phyloP scores from a whole-genome alignment of 2,888 invertebrate genomes.

The Cryptus viduatorius region DNA sequence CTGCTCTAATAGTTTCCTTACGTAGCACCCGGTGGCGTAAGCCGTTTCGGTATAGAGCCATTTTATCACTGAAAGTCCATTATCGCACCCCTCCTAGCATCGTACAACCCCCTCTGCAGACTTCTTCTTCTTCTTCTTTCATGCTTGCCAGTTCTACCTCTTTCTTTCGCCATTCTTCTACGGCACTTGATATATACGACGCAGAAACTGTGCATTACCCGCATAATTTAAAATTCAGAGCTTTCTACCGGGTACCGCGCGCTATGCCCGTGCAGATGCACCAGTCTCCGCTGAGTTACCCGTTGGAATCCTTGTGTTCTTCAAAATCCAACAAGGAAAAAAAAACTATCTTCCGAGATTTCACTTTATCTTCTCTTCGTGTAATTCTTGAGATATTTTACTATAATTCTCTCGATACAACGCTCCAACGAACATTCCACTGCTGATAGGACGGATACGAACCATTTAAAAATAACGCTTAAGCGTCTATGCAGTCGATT shows the following conservation, averaged over 20 bases:
- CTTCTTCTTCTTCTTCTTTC: slow-evolving; percentile 16
- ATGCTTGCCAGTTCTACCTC: slow-evolving; percentile 24
- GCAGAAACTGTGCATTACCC: slow-evolving; percentile 78
- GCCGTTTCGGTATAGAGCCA: slow-evolving; percentile 77
- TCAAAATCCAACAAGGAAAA: not conserved
- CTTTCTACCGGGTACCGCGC: slow-evolving; percentile 2
- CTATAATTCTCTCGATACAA: not conserved
- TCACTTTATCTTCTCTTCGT: not conserved
- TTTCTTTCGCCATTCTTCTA: slow-evolving; percentile 46
- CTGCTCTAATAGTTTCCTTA: slow-evolving; percentile 70
- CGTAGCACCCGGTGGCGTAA: slow-evolving; percentile 73
- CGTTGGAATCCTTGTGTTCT: slow-evolving; percentile 6
- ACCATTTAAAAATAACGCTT: not conserved
- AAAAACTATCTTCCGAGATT: not conserved
- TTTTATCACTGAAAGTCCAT: slow-evolving; percentile 83
- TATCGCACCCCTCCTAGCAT: slow-evolving; percentile 73
- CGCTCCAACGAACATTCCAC: not conserved
- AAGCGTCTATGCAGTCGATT: not conserved
- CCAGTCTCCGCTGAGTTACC: not conserved
- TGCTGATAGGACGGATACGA: not conserved
- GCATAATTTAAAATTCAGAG: slow-evolving; percentile 81
- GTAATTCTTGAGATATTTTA: not conserved
- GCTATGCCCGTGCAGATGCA: not conserved
- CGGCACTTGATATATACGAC: slow-evolving; percentile 66
- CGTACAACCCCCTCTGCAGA: slow-evolving; percentile 24